Base-by-base conservation (phyloP, 1,140 invertebrate species). In the Diprion similis region DNA sequence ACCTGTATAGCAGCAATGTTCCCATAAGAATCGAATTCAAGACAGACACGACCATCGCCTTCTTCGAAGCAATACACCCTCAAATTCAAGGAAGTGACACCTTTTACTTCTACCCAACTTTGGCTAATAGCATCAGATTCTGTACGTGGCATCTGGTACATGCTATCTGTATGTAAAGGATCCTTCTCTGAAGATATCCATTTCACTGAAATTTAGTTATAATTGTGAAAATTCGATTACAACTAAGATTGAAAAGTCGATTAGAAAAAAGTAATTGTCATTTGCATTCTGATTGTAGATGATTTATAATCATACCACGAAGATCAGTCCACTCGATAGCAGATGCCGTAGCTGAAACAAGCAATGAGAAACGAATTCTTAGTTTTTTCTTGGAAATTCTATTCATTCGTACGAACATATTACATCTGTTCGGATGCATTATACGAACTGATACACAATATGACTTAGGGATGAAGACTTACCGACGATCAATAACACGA, bases 91-190 rank as follows among this genome's bases (percentile, higher is more conserved):
- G 83, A 85, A 0, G 79, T 76, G 0, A 84, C 78, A 1, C 85
- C 79, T 47, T 85, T 83, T 1, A 83, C 84, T 11, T 86, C 76
- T 8, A 81, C 76, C 85, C 85, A 89, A 8, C 85, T 86, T 3
- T 79, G 78, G 10, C 46, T 80, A 74, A 87, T 86, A 7, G 86
- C 88, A 15, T 86, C 83, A 8, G 68, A 82, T 59, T 84, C 80
- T 0, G 84, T 85, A 1, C 87, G 84, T 1, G 86, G 87, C 8
- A 89, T 84, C 15, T 80, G 81, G 80, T 80, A 89, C 79, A 88
- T 88, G 75, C 88, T 87, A 19, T 88, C 84, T 66, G 81, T 83
- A 71, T 88, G 66, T 18, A 17, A 19, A 45, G 66, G 17, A 7
- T 68, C 37, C 4, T 1, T 6, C 37, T 3, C n/a, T 0, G 8